Evolutionary conservation across 1,140 invertebrate species (phyloP), one percentile per base, ranked within the genome.

Genomic region (Atopsyche davidsoni): DNA sequence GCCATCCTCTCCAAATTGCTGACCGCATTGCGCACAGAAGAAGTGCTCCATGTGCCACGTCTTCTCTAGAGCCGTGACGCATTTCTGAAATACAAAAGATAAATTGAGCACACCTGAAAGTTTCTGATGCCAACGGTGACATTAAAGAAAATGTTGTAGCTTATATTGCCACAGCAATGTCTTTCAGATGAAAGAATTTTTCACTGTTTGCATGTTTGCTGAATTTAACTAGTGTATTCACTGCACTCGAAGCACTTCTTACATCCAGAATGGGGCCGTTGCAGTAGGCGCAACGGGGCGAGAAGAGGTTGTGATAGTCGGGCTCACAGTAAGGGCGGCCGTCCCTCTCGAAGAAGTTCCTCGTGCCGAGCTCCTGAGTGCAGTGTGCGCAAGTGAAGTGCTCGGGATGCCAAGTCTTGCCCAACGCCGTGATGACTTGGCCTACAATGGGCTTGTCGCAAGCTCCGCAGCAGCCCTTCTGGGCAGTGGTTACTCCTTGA

Each of bases 11-110:
- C 93, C 94, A 63, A 98, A 97, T 64, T 92, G 91, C 66, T 93
- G 89, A 38, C 93, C 93, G 70, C 96, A 98, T 64, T 97, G 92
- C 34, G 92, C 92, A 74, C 97, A 99, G 76, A 97, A 95, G 79
- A 99, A 99, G 74, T 98, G 96, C 69, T 99, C 95, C 51, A 94
- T 95, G 70, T 99, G 97, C 94, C 95, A 99, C 34, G 95, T 98
- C 67, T 93, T 94, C 64, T 97, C 95, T 65, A 99, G 72, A 2
- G 96, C 96, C 1, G 94, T 98, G 24, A 99, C 92, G 74, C 96
- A 98, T 93, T 98, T 98, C 94, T 97, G 75, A 28, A 79, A 78
- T 62, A 49, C 52, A 58, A 58, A 54, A 51, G 39, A 56, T 39
- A 28, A 25, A 43, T n/a, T 7, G n/a, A n/a, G n/a, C 24, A 28